These are phyloP conservation scores for Struthidea cinerea DNA, from an alignment of 2,113 vertebrate species.

Conservation along the genomic window DNA sequence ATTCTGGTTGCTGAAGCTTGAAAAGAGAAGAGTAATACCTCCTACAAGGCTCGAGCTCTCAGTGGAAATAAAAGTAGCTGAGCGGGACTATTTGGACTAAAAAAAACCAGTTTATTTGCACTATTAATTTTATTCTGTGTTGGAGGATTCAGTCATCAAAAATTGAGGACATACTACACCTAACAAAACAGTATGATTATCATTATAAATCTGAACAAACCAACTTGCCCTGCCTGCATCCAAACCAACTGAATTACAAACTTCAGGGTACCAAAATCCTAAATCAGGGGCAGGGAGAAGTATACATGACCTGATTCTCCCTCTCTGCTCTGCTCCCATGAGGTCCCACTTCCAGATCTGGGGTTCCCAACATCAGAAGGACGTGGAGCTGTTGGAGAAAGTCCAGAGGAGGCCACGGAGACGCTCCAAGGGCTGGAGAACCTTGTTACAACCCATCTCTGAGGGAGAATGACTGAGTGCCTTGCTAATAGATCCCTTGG, in stretches of 20 bases:
- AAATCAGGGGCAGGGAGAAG: not conserved
- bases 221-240: not conserved
- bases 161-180: not conserved
- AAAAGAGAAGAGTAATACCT: not conserved
- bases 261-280: not conserved
- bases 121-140: not conserved
- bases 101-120: not conserved
- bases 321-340: not conserved
- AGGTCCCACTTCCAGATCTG: not conserved
- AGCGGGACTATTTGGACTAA: not conserved
- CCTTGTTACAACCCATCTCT: too few relatives aligned
- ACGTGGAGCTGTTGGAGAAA: not conserved
- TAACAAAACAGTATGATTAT: not conserved
- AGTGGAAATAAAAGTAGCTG: not conserved
- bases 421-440: not conserved
- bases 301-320: not conserved
- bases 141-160: not conserved
- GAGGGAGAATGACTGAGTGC: not conserved
- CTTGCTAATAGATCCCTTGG: not conserved
- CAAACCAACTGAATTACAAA: not conserved
- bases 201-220: not conserved
- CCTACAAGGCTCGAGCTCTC: accelerated
- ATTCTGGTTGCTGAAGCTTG: not conserved
- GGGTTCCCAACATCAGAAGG: not conserved
- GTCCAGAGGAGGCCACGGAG: not conserved